Conservation (phyloP, 1,140 invertebrate genomes). For the Odontomachus brunneus region DNA sequence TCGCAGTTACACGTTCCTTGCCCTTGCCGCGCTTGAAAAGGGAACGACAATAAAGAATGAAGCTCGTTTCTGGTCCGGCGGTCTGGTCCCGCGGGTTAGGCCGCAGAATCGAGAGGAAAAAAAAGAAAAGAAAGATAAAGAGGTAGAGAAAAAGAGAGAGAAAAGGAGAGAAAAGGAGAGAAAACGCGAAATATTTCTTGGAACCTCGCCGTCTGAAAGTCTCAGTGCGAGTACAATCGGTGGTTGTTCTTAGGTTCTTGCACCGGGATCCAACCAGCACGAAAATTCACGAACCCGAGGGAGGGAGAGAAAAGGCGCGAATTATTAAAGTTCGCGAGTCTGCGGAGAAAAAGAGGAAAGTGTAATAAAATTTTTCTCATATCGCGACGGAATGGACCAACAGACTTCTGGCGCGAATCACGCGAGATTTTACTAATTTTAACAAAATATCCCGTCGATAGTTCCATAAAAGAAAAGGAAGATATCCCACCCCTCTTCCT, state of each 20-base stretch:
- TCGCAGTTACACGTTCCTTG: conserved; percentile 52
- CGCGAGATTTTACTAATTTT: background rate
- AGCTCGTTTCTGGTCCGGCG: conserved; percentile 66
- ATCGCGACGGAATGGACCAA: background rate
- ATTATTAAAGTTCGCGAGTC: conserved; percentile 37
- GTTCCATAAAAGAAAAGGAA: background rate
- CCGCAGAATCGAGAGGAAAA: conserved; percentile 5
- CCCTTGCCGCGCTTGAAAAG: conserved; percentile 64
- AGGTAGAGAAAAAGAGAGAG: background rate
- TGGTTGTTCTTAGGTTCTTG: conserved; percentile 34
- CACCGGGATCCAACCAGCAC: background rate
- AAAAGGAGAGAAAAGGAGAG: background rate
- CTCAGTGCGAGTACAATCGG: conserved; percentile 17
- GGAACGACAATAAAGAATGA: conserved; percentile 71
- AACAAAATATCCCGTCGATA: background rate
- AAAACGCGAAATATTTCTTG: conserved; percentile 44
- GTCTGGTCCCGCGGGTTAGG: conserved; percentile 61
- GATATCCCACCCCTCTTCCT: background rate
- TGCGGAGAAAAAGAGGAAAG: background rate
- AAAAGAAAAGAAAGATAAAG: background rate
- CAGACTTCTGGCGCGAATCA: background rate
- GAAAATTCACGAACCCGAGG: conserved; percentile 2
- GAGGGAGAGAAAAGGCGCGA: conserved; percentile 5
- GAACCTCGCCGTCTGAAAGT: conserved; percentile 12
- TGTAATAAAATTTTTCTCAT: conserved; percentile 13